A percentile compares a stretch with the other conserved stretches of the same genome.
Conservation (phyloP, 1,140 invertebrate genomes). For the Heliconius eleuchia region DNA sequence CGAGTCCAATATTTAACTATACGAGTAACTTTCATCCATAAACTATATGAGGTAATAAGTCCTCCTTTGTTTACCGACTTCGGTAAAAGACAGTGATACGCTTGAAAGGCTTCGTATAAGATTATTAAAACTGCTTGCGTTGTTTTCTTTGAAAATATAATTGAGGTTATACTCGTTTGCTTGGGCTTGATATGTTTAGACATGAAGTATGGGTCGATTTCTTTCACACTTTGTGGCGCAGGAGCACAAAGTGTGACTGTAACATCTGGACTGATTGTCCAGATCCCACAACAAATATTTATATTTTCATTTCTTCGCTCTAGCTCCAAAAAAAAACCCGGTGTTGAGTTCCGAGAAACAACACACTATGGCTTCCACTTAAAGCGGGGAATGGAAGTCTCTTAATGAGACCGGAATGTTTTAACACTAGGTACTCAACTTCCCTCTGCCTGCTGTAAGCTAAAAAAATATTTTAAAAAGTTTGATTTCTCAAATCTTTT, state of each 20-base stretch:
- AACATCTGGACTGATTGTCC: no score
- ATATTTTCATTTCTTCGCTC: no score
- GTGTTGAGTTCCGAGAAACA: no score
- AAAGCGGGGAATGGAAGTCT: no score
- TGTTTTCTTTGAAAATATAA: slow-evolving; percentile 19
- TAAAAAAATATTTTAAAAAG: no score
- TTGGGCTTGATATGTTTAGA: not conserved
- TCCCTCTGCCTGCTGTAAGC: no score
- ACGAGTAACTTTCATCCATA: slow-evolving; percentile 17
- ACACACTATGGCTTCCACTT: no score
- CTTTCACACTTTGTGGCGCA: not conserved
- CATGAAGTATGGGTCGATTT: not conserved
- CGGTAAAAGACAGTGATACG: slow-evolving; percentile 14
- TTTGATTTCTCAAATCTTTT: no score
- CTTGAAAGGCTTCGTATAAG: slow-evolving; percentile 13
- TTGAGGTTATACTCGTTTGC: not conserved
- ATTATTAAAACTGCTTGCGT: slow-evolving; percentile 14
- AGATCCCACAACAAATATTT: no score
- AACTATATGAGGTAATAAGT: slow-evolving; percentile 5
- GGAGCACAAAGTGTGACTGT: no score
- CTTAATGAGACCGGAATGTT: no score
- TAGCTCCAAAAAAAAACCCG: no score
- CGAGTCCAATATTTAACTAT: slow-evolving; percentile 31
- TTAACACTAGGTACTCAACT: not conserved
- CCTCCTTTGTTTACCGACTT: slow-evolving; percentile 25